These are phyloP conservation scores for Poeciliopsis infans DNA, from an alignment of 2,797 vertebrate genomes.

Conservation along the genomic window DNA sequence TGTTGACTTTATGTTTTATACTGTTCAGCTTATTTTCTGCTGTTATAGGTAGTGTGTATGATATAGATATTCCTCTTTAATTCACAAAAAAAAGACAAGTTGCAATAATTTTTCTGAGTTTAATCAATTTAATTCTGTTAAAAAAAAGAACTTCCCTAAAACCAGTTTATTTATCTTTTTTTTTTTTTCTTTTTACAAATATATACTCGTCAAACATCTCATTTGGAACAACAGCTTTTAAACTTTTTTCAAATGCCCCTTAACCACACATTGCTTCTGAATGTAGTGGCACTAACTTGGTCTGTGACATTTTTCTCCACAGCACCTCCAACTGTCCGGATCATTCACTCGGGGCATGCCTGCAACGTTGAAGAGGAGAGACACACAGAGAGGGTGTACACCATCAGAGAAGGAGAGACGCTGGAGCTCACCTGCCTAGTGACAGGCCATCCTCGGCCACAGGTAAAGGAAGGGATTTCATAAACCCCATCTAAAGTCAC, in stretches of 20 bases:
- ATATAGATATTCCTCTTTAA: not conserved
- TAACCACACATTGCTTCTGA: conserved; percentile 41
- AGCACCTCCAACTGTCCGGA: conserved; percentile 94
- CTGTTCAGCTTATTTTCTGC: not conserved
- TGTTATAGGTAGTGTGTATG: not conserved
- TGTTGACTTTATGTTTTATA: not conserved
- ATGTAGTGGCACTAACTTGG: conserved; percentile 38
- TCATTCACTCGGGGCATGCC: conserved; percentile 94
- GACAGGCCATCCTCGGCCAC: conserved; percentile 94
- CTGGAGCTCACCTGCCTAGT: conserved; percentile 95
- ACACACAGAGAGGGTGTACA: conserved; percentile 96
- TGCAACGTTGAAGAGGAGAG: conserved; percentile 98
- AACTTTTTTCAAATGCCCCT: conserved; percentile 55
- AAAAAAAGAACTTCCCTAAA: conserved; percentile 14
- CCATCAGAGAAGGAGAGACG: conserved; percentile 95
- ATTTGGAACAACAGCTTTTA: conserved; percentile 27
- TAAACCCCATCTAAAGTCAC: not conserved
- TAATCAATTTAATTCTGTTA: not conserved
- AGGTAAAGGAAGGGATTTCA: conserved; percentile 82
- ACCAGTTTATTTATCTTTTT: no score
- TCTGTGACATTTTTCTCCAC: conserved; percentile 28
- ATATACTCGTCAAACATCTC: not conserved
- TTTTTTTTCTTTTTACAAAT: not conserved
- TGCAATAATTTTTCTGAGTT: not conserved
- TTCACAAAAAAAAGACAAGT: not conserved